These are phyloP conservation scores for Athene noctua DNA, from an alignment of 2,113 vertebrate genomes.

Conservation along the genomic window DNA sequence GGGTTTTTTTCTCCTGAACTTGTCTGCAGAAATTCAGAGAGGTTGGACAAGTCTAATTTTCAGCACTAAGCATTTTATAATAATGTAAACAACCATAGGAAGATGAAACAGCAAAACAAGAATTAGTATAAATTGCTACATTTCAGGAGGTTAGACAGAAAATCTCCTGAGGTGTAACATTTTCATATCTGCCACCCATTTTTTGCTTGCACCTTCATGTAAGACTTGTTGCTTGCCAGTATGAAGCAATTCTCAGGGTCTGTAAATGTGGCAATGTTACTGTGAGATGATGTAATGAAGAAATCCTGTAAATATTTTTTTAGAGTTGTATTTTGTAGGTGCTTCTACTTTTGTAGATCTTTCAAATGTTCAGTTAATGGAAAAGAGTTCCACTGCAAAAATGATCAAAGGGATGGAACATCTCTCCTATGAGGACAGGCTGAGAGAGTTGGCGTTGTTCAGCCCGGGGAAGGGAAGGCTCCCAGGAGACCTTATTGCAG, in stretches of 20 bases:
- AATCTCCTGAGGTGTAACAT: neutral
- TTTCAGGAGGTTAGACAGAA: neutral
- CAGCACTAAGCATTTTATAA: neutral
- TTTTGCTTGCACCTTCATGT: neutral
- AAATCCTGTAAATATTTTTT: neutral
- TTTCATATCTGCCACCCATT: rapidly evolving
- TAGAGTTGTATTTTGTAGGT: neutral
- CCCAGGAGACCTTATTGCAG: rapidly evolving
- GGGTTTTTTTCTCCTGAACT: neutral
- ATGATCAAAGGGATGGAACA: neutral
- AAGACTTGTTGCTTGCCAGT: neutral
- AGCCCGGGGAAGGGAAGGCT: neutral
- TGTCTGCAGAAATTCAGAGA: neutral
- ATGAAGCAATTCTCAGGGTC: neutral
- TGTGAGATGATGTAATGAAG: neutral
- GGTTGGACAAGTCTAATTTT: neutral
- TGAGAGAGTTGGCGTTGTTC: neutral
- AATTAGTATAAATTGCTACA: neutral
- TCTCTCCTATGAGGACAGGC: neutral
- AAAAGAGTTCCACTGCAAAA: neutral
- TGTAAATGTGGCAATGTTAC: neutral
- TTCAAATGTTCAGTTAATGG: neutral
- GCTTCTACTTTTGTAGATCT: neutral
- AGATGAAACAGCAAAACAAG: neutral
- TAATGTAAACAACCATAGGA: neutral